These are phyloP conservation scores for Sesamia inferens DNA, from an alignment of 2,888 invertebrate species.

Conservation along the genomic window DNA sequence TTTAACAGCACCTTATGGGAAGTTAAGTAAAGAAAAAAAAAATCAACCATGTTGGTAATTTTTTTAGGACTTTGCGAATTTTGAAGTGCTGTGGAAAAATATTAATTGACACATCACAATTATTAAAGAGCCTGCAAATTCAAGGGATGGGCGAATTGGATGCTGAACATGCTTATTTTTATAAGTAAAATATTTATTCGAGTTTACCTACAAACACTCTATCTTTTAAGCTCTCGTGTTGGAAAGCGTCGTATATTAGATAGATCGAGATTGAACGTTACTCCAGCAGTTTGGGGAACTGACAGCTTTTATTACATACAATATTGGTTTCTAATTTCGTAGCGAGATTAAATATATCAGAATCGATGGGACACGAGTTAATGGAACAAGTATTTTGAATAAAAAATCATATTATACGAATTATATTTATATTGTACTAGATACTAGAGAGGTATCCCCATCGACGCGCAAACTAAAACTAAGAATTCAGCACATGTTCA, in stretches of 20 bases:
- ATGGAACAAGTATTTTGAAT: constrained; percentile 13
- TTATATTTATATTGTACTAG: not conserved
- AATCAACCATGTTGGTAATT: too few species aligned
- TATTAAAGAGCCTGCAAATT: too few species aligned
- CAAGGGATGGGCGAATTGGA: too few species aligned
- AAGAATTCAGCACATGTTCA: not conserved
- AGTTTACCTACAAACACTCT: constrained; percentile 26
- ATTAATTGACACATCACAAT: too few species aligned
- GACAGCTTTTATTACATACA: constrained; percentile 55
- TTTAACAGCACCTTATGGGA: too few species aligned
- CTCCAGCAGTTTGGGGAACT: constrained; percentile 43
- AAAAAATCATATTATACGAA: not conserved
- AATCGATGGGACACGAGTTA: constrained; percentile 19
- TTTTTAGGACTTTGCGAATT: too few species aligned
- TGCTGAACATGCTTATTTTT: not conserved
- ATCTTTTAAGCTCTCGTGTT: constrained; percentile 39
- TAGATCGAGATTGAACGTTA: constrained; percentile 60
- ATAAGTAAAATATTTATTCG: constrained; percentile 12
- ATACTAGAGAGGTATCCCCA: too few species aligned
- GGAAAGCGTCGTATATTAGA: constrained; percentile 53
- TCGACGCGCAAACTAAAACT: not conserved
- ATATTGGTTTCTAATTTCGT: constrained; percentile 52
- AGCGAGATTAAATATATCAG: constrained; percentile 26
- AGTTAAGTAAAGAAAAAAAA: too few species aligned
- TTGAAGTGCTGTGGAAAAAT: too few species aligned